Conservation (phyloP, 2,888 invertebrate species). For the Leptopilina myrica region DNA sequence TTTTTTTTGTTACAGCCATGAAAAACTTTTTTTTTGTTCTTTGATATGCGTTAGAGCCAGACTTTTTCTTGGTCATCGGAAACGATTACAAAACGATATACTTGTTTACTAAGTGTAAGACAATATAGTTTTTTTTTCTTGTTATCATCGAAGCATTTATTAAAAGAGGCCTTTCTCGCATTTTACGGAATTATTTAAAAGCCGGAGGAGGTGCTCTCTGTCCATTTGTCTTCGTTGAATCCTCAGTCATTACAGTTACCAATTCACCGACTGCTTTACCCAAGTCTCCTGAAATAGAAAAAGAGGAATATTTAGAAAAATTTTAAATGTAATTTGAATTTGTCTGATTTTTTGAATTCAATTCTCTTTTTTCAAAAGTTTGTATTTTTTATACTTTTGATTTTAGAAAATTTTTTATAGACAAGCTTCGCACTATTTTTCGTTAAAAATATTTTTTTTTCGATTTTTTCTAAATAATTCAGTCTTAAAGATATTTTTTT, state of each 20-base stretch:
- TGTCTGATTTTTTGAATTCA: background rate
- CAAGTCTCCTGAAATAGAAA: slow-evolving; percentile 83
- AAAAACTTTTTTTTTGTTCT: slow-evolving; percentile 57
- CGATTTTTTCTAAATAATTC: no score
- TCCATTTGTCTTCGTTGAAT: slow-evolving; percentile 75
- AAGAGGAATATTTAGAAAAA: slow-evolving; percentile 5
- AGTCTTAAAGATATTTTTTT: no score
- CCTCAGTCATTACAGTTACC: slow-evolving; percentile 93
- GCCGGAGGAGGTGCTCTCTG: slow-evolving; percentile 72
- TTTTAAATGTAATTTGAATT: background rate
- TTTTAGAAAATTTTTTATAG: no score
- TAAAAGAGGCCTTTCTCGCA: slow-evolving; percentile 1
- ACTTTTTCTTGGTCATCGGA: slow-evolving; percentile 72
- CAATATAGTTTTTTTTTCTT: slow-evolving; percentile 21
- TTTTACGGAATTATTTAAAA: slow-evolving; percentile 66
- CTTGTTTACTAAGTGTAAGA: slow-evolving; percentile 18
- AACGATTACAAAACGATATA: slow-evolving; percentile 41
- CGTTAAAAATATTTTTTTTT: no score
- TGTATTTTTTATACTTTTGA: no score
- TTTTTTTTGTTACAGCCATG: slow-evolving; percentile 53
- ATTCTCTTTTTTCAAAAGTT: no score
- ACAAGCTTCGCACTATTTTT: no score
- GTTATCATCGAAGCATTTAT: slow-evolving; percentile 12
- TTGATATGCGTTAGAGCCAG: slow-evolving; percentile 76
- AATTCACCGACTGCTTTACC: slow-evolving; percentile 92